Conservation (phyloP, 2,888 invertebrate species). For the Philopedon plagiatum region DNA sequence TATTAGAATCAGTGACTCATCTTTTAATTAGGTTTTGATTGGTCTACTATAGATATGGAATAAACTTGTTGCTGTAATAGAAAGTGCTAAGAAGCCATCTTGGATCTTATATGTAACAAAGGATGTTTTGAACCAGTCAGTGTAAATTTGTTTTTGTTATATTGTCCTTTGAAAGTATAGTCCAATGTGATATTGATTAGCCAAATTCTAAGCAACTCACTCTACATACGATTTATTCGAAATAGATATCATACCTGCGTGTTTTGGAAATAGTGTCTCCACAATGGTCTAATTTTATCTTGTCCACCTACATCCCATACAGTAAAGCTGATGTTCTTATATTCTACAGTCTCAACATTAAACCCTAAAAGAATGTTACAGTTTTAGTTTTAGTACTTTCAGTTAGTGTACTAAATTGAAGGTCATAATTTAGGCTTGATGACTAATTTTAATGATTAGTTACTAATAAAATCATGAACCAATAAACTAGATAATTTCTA, state of each 20-base stretch:
- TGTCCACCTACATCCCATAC: slow-evolving; percentile 99
- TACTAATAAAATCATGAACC: slow-evolving; percentile 17
- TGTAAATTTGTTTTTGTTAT: too few relatives aligned
- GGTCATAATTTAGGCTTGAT: slow-evolving; percentile 44
- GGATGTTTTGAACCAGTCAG: too few relatives aligned
- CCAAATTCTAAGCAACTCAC: too few relatives aligned
- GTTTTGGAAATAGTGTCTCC: slow-evolving; percentile 99
- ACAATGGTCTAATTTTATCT: slow-evolving; percentile 97
- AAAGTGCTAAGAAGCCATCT: too few relatives aligned
- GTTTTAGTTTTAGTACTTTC: slow-evolving; percentile 26
- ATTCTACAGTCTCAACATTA: slow-evolving; percentile 98
- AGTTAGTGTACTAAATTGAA: slow-evolving; percentile 27
- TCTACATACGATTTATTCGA: background rate
- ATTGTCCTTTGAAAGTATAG: too few relatives aligned
- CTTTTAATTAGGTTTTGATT: too few relatives aligned
- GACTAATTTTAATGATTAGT: slow-evolving; percentile 41
- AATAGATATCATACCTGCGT: slow-evolving; percentile 80
- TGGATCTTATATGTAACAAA: too few relatives aligned
- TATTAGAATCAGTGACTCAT: too few relatives aligned
- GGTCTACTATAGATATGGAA: too few relatives aligned
- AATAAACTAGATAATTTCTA: background rate
- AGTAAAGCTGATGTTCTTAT: slow-evolving; percentile 99
- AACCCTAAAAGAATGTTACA: slow-evolving; percentile 78
- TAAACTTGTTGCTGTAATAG: too few relatives aligned
- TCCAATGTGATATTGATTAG: too few relatives aligned